Evolutionary conservation across 2,888 invertebrate genomes (phyloP).

Genomic region (Melanchra persicariae): DNA sequence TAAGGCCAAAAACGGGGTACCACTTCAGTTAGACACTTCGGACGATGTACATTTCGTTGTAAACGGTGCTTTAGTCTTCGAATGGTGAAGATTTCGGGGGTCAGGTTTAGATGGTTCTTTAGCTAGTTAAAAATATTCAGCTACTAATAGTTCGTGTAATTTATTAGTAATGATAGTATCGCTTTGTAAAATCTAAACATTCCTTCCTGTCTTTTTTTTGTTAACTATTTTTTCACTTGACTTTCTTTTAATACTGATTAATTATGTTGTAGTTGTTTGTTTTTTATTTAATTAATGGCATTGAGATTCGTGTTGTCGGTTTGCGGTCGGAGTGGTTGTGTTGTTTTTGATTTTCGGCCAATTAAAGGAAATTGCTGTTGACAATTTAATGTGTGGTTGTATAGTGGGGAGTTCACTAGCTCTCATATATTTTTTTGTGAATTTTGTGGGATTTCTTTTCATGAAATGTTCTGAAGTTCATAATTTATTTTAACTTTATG

Average conservation of each 20-base stretch:
- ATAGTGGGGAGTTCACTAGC: background rate
- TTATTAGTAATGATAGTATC: constrained; percentile 62
- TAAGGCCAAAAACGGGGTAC: constrained; percentile 68
- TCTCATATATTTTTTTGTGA: background rate
- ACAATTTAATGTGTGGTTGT: constrained; percentile 1
- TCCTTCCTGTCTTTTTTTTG: constrained; percentile 56
- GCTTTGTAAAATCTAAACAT: constrained; percentile 67
- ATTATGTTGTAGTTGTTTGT: constrained; percentile 39
- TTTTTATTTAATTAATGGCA: constrained; percentile 32
- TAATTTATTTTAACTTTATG: too few species aligned
- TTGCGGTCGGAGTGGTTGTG: constrained; percentile 12
- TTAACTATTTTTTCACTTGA: constrained; percentile 36
- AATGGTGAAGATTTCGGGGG: constrained; percentile 21
- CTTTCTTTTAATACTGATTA: constrained; percentile 44
- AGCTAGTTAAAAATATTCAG: constrained; percentile 61
- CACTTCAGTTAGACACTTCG: constrained; percentile 63
- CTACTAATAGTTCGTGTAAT: constrained; percentile 65
- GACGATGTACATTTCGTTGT: constrained; percentile 55
- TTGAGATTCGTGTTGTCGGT: constrained; percentile 32
- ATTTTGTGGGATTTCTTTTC: background rate
- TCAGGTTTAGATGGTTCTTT: constrained; percentile 41
- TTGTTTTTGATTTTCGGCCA: constrained; percentile 36
- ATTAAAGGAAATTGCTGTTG: constrained; percentile 30
- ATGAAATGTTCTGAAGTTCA: too few species aligned
- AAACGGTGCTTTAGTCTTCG: constrained; percentile 35